Evolutionary conservation across 2,888 invertebrate species (phyloP).

Genomic region (Oeneis ivallda): DNA sequence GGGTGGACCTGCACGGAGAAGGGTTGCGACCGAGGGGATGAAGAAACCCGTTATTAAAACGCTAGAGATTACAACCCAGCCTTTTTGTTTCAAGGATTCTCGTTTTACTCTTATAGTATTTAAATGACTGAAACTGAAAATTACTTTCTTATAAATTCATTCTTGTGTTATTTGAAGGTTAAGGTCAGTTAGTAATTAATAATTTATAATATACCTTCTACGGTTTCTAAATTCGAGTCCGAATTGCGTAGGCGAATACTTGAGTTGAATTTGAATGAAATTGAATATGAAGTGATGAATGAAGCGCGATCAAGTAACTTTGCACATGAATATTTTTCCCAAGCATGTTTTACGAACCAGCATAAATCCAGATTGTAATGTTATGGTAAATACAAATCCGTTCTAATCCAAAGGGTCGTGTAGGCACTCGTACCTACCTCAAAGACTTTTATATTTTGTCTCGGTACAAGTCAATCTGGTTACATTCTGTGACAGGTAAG

Average conservation of each 20-base stretch:
- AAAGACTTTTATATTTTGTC: background rate
- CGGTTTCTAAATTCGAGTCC: too few relatives aligned
- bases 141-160: background rate
- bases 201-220: too few relatives aligned
- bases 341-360: background rate
- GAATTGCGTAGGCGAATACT: too few relatives aligned
- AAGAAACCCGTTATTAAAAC: conserved; percentile 77
- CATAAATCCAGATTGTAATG: background rate
- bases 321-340: background rate
- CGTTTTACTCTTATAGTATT: conserved; percentile 35
- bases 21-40: conserved; percentile 58
- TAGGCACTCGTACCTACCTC: too few relatives aligned
- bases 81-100: conserved; percentile 56
- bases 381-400: too few relatives aligned
- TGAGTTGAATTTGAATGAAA: too few relatives aligned
- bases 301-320: background rate
- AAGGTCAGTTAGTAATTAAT: too few relatives aligned
- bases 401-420: too few relatives aligned
- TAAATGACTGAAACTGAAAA: conserved; percentile 9
- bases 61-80: conserved; percentile 65
- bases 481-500: background rate
- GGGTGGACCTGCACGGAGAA: conserved; percentile 46
- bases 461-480: background rate
- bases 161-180: too few relatives aligned
- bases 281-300: background rate